These are phyloP conservation scores for Heptranchias perlo DNA, from an alignment of 2,113 vertebrate species.

Conservation along the genomic window DNA sequence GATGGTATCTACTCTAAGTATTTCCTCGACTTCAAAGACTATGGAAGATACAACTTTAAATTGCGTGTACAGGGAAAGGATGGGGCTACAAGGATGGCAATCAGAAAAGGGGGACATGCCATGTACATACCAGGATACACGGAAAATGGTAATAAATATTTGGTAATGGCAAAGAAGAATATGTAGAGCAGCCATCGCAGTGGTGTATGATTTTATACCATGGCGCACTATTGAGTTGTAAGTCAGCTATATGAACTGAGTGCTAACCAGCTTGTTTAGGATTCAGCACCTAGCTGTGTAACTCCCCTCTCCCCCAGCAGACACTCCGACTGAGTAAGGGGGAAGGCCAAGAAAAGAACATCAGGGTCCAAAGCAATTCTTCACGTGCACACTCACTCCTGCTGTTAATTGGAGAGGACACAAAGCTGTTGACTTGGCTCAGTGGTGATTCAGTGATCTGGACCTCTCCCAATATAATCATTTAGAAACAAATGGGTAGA, in stretches of 20 bases:
- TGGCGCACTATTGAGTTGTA: neutral
- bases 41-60: constrained; percentile 55
- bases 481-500: neutral
- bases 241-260: neutral
- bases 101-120: constrained; percentile 42
- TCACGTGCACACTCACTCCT: neutral
- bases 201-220: neutral
- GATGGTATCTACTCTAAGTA: constrained; percentile 62
- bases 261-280: neutral
- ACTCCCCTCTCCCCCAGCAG: neutral
- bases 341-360: neutral
- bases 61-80: constrained; percentile 46
- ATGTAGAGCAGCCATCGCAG: neutral
- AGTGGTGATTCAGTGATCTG: neutral
- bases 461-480: neutral
- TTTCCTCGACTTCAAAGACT: constrained; percentile 49
- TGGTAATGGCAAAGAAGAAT: neutral
- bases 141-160: constrained; percentile 49
- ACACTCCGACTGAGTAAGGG: neutral
- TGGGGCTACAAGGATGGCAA: neutral
- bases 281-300: neutral
- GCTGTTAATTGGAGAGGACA: neutral
- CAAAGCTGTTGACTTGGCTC: neutral
- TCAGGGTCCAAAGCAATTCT: too few relatives aligned
- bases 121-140: constrained; percentile 55